phyloP scores from a whole-genome alignment of 2,113 vertebrate genomes.

The cat (Felis catus) region F.catus_Fca126_mat1.0 CM031421.1:88107501-88108000 shows the following conservation, averaged over 20 bases:
- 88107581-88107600: background rate
- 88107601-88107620: background rate
- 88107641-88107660: background rate
- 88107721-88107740: background rate
- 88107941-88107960: conserved; percentile 51
- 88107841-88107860: accelerated
- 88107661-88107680: background rate
- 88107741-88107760: background rate
- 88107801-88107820: too few relatives aligned
- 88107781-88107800: background rate
- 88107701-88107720: too few relatives aligned
- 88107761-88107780: background rate
- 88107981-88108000: conserved; percentile 81
- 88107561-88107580: background rate
- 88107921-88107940: conserved; percentile 24
- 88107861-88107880: background rate
- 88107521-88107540: background rate
- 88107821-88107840: background rate
- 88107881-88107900: background rate
- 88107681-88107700: background rate
- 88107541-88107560: background rate
- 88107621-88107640: background rate
- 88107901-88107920: background rate
- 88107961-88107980: conserved; percentile 74
- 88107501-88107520: background rate